Evolutionary conservation across 2,888 invertebrate species (phyloP).

Genomic region (Lithophane leautieri): DNA sequence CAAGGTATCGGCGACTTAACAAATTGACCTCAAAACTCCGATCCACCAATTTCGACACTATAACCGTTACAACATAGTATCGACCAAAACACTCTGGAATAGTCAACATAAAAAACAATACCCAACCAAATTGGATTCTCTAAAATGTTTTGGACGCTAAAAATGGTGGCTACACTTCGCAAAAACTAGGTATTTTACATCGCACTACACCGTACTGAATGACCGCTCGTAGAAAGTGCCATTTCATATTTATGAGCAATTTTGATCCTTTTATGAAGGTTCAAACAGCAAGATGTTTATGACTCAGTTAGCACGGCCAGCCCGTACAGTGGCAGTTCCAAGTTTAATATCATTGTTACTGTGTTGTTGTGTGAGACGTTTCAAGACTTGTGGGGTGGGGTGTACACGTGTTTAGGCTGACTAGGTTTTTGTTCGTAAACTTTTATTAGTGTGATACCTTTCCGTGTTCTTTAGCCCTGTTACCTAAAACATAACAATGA

Average conservation of each 20-base stretch:
- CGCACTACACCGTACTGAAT: conserved; percentile 27
- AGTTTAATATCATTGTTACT: conserved; percentile 50
- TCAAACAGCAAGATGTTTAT: conserved; percentile 67
- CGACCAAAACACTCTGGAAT: conserved; percentile 14
- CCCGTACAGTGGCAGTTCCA: conserved; percentile 52
- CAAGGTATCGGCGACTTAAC: background rate
- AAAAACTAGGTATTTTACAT: conserved; percentile 62
- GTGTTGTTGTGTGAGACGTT: conserved; percentile 29
- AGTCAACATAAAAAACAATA: conserved; percentile 47
- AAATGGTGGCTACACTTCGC: conserved; percentile 38
- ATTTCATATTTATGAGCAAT: conserved; percentile 78
- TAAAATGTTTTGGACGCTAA: conserved; percentile 45
- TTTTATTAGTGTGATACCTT: conserved; percentile 18
- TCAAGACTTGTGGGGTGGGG: conserved; percentile 30
- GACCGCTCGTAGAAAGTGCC: conserved; percentile 62
- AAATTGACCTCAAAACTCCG: background rate
- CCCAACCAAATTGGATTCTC: conserved; percentile 42
- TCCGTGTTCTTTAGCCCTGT: background rate
- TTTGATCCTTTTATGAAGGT: conserved; percentile 74
- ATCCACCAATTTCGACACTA: conserved; percentile 8
- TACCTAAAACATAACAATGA: background rate
- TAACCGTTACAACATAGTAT: conserved; percentile 18
- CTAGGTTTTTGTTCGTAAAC: conserved; percentile 9
- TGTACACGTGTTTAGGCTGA: conserved; percentile 37
- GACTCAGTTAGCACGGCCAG: conserved; percentile 66